A percentile compares a stretch with the other conserved stretches of the same genome.
phyloP scores from a whole-genome alignment of 2,797 vertebrate species.

The Hylomyscus alleni region DNA sequence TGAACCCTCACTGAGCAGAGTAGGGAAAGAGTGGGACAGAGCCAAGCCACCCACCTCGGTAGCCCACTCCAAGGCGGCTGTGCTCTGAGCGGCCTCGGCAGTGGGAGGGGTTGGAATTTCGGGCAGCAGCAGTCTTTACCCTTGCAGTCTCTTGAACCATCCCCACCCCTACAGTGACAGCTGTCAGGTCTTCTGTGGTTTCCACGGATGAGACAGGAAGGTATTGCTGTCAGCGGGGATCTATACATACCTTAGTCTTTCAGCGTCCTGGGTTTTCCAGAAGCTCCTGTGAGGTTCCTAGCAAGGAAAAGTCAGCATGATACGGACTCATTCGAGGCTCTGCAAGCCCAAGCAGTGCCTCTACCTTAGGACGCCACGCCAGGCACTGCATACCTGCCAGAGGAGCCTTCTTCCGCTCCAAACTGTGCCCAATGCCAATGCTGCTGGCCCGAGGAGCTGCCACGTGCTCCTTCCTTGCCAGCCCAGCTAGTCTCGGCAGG shows the following conservation, averaged over 20 bases:
- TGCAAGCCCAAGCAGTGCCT: not conserved
- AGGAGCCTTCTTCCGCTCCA: not conserved
- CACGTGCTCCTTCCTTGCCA: not conserved
- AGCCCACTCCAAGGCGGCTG: no score
- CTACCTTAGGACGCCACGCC: rapidly evolving
- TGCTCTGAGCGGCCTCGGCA: rapidly evolving
- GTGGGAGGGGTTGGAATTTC: not conserved
- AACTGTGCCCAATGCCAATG: rapidly evolving
- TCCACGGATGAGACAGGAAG: not conserved
- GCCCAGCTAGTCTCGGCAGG: not conserved
- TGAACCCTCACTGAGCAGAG: not conserved
- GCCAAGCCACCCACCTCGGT: rapidly evolving
- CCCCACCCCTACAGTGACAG: not conserved
- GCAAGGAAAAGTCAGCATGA: rapidly evolving
- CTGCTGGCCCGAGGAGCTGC: not conserved
- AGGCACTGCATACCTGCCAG: not conserved
- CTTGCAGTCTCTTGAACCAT: not conserved
- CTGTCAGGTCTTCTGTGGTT: not conserved
- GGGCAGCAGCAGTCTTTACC: not conserved
- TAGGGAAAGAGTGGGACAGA: not conserved
- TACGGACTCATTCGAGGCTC: rapidly evolving
- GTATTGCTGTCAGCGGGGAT: rapidly evolving
- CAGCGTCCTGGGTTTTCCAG: not conserved
- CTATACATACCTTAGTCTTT: not conserved
- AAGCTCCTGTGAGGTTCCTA: not conserved